Conservation (phyloP, 2,888 invertebrate genomes). For the Mesorhabditis spiculigera region DNA sequence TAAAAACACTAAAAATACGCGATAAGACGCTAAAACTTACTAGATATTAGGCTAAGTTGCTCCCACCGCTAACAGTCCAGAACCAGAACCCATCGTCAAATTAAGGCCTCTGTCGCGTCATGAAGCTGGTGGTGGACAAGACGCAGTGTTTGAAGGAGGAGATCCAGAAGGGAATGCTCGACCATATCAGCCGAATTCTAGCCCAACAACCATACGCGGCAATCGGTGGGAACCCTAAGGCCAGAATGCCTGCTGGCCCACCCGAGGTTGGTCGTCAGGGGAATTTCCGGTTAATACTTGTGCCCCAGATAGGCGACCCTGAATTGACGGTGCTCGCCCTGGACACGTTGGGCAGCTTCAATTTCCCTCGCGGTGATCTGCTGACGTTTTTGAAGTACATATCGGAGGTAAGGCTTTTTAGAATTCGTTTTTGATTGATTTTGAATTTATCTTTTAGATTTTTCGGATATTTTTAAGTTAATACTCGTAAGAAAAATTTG, state of each 20-base stretch:
- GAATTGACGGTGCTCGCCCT: conserved; percentile 84
- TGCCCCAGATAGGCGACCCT: conserved; percentile 67
- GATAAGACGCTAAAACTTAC: no score
- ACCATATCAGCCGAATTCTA: no score
- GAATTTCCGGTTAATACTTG: background rate
- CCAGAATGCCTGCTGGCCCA: conserved; percentile 12
- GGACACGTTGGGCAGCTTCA: conserved; percentile 78
- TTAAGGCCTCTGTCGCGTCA: no score
- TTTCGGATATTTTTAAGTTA: conserved; percentile 14
- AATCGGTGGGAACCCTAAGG: no score
- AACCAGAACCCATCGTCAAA: no score
- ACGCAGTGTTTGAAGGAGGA: no score
- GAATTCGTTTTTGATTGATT: conserved; percentile 5
- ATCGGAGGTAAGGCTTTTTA: conserved; percentile 40
- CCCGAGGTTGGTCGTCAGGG: background rate
- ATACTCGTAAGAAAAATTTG: conserved; percentile 8
- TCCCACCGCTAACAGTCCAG: no score
- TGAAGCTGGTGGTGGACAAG: no score
- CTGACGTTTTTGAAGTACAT: conserved; percentile 54
- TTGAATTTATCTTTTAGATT: background rate
- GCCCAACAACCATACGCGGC: no score
- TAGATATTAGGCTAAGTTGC: no score
- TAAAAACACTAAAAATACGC: no score
- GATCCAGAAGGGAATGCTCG: no score
- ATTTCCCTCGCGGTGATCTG: conserved; percentile 64